phyloP scores from a whole-genome alignment of 2,113 vertebrate species.

The Lichenostomus cassidix region DNA sequence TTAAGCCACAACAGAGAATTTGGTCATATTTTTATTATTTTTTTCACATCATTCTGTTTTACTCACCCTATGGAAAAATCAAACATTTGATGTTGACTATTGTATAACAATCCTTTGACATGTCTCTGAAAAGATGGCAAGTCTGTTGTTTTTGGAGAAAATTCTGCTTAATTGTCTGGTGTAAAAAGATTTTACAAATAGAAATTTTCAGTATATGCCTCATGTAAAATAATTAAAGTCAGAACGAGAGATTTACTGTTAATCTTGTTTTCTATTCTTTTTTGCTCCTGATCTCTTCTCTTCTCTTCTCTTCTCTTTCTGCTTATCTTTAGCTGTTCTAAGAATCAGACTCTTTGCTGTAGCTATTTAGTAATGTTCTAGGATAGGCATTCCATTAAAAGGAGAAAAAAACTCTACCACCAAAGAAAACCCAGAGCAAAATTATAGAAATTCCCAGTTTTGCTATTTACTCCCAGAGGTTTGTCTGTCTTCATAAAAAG shows the following conservation, averaged over 20 bases:
- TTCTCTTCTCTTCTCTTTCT: not conserved
- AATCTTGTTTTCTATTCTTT: not conserved
- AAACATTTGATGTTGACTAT: constrained; percentile 1
- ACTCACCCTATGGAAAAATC: constrained; percentile 22
- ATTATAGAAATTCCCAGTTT: not conserved
- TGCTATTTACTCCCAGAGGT: not conserved
- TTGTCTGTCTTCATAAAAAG: not conserved
- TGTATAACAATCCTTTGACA: not conserved
- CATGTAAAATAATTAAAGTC: not conserved
- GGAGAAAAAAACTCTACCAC: not conserved
- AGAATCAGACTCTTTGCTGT: not conserved
- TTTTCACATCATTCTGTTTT: not conserved
- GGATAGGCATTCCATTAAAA: not conserved
- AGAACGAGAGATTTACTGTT: not conserved
- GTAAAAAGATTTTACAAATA: not conserved
- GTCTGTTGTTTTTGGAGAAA: not conserved
- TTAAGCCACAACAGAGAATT: constrained; percentile 25
- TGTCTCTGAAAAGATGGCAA: not conserved
- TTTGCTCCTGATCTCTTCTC: not conserved
- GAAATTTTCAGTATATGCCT: not conserved
- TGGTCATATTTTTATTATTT: constrained; percentile 8
- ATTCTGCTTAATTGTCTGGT: not conserved
- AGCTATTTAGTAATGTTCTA: not conserved
- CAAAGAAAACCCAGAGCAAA: not conserved
- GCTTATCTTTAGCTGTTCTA: not conserved